These are phyloP conservation scores for Pitta sordida DNA, from an alignment of 2,113 vertebrate species.

Conservation along the genomic window DNA sequence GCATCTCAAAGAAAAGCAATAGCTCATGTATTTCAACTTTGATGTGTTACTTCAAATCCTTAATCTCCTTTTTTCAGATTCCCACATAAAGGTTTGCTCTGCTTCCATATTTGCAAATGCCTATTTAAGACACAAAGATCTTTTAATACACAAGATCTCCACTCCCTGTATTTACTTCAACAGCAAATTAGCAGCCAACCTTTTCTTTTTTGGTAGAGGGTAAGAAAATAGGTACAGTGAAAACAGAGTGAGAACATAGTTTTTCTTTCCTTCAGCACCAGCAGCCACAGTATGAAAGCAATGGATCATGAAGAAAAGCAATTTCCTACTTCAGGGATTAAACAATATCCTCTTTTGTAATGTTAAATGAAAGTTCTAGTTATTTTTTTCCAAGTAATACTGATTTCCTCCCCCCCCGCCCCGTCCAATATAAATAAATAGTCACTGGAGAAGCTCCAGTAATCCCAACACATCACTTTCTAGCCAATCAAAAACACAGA, in stretches of 20 bases:
- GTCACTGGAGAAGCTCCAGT: slow-evolving; percentile 42
- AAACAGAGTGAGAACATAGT: slow-evolving; percentile 32
- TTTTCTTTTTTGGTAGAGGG: background rate
- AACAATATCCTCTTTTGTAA: slow-evolving; percentile 72
- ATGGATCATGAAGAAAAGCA: slow-evolving; percentile 78
- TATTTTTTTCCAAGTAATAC: slow-evolving; percentile 45
- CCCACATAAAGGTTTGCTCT: slow-evolving; percentile 20
- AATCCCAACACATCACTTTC: slow-evolving; percentile 28
- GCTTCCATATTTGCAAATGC: background rate
- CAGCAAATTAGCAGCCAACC: slow-evolving; percentile 47
- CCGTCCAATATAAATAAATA: slow-evolving; percentile 73
- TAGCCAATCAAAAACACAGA: slow-evolving; percentile 61
- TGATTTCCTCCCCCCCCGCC: background rate
- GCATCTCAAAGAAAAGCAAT: background rate
- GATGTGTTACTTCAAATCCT: background rate
- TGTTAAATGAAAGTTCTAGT: slow-evolving; percentile 73
- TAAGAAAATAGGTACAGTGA: slow-evolving; percentile 30
- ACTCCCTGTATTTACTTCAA: slow-evolving; percentile 33
- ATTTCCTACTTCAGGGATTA: slow-evolving; percentile 79
- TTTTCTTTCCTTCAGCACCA: slow-evolving; percentile 52
- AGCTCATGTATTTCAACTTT: background rate
- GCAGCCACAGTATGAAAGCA: slow-evolving; percentile 68
- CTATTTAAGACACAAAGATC: slow-evolving; percentile 28
- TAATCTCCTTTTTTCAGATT: slow-evolving; percentile 53
- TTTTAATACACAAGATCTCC: slow-evolving; percentile 20